These are phyloP conservation scores for Fregetta grallaria DNA, from an alignment of 2,113 vertebrate species.

Conservation along the genomic window DNA sequence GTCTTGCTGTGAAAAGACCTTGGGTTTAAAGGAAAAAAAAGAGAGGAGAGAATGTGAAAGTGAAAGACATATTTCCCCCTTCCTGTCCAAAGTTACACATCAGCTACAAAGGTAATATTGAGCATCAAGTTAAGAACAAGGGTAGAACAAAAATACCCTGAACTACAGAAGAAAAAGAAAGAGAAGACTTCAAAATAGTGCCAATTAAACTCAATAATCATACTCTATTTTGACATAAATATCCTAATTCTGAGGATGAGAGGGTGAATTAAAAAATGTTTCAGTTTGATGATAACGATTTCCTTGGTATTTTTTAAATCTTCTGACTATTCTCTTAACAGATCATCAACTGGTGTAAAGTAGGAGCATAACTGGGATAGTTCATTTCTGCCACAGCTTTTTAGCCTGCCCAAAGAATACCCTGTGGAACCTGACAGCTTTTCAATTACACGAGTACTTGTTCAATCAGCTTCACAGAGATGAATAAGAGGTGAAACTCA, in stretches of 20 bases:
- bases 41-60: not conserved
- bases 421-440: not conserved
- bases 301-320: not conserved
- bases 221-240: not conserved
- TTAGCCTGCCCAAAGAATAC: not conserved
- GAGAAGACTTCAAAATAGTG: not conserved
- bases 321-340: not conserved
- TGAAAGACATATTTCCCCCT: not conserved
- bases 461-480: not conserved
- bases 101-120: not conserved
- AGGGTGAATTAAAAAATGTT: not conserved
- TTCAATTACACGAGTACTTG: not conserved
- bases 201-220: not conserved
- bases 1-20: constrained; percentile 20
- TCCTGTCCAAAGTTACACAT: not conserved
- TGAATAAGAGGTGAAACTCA: not conserved
- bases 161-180: not conserved
- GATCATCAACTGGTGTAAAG: not conserved
- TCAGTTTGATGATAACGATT: not conserved
- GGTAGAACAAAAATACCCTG: not conserved
- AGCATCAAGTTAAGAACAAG: not conserved
- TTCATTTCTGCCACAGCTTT: not conserved
- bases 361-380: not conserved
- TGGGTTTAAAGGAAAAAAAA: not conserved
- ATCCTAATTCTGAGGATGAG: not conserved